phyloP scores from a whole-genome alignment of 2,797 vertebrate genomes.

The Crenuchus spilurus region DNA sequence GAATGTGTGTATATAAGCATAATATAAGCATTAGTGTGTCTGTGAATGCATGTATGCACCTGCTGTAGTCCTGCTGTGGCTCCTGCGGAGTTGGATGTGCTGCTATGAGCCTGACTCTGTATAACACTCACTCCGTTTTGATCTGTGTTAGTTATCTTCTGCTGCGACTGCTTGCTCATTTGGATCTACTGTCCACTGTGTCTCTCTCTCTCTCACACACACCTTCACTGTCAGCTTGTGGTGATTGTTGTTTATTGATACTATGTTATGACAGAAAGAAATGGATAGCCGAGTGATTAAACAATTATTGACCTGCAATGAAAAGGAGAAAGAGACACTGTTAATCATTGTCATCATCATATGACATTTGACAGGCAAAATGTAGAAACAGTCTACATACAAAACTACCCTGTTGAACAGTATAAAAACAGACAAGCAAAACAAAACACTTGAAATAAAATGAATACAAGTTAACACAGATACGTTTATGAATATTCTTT shows the following conservation, averaged over 20 bases:
- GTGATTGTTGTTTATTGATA: conserved; percentile 5
- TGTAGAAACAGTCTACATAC: too few species aligned
- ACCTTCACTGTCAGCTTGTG: conserved; percentile 19
- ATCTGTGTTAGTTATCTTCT: conserved; percentile 73
- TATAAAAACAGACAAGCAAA: too few species aligned
- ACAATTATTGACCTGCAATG: background rate
- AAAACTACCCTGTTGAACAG: too few species aligned
- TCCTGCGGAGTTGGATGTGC: conserved; percentile 45
- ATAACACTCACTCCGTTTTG: conserved; percentile 86
- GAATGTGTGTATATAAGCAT: background rate
- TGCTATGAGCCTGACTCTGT: conserved; percentile 81
- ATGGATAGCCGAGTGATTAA: conserved; percentile 16
- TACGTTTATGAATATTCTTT: too few species aligned
- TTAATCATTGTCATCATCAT: conserved; percentile 29
- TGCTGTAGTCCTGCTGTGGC: conserved; percentile 76
- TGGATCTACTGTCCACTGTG: conserved; percentile 72
- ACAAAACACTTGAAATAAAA: too few species aligned
- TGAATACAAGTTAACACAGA: too few species aligned
- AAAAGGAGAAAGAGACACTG: conserved; percentile 12
- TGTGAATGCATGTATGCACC: conserved; percentile 30
- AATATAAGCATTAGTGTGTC: background rate
- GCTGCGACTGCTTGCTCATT: conserved; percentile 90
- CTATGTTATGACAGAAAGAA: background rate
- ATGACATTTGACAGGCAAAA: background rate
- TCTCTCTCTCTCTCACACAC: conserved; percentile 20